Evolutionary conservation across 2,888 invertebrate species (phyloP).

Genomic region (Watsonalla cultraria): DNA sequence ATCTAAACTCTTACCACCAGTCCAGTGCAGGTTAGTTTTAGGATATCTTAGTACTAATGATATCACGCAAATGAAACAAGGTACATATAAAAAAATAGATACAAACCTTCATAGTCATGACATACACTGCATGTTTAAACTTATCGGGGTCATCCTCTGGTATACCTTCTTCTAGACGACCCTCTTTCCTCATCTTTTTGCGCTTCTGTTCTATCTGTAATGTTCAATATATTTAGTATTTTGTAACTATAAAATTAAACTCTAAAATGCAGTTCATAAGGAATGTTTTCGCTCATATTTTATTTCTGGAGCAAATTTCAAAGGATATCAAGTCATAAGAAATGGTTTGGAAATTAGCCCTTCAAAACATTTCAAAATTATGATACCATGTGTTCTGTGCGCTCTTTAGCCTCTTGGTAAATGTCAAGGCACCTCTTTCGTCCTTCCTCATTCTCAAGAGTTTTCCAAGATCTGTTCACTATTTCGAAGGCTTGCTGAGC

Average conservation of each 20-base stretch:
- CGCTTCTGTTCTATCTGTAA: conserved; percentile 92
- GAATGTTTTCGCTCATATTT: too few relatives aligned
- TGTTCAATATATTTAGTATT: not conserved
- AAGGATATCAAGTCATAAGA: too few relatives aligned
- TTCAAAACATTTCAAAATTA: conserved; percentile 4
- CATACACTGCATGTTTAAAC: conserved; percentile 95
- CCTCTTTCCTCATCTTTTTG: conserved; percentile 96
- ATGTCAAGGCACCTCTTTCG: conserved; percentile 96
- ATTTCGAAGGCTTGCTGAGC: conserved; percentile 96
- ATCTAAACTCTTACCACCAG: too few relatives aligned
- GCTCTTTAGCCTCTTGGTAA: conserved; percentile 96
- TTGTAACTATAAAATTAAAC: too few relatives aligned
- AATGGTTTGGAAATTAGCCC: not conserved
- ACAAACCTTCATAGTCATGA: conserved; percentile 98
- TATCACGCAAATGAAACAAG: too few relatives aligned
- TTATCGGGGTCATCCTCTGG: conserved; percentile 93
- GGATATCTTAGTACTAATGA: too few relatives aligned
- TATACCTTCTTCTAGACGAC: conserved; percentile 84
- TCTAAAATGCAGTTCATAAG: too few relatives aligned
- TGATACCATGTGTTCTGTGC: conserved; percentile 94
- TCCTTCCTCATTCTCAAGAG: conserved; percentile 95
- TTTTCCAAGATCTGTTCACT: conserved; percentile 97
- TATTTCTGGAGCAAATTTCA: too few relatives aligned
- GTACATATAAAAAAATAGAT: too few relatives aligned
- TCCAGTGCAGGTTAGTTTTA: too few relatives aligned